A percentile compares a stretch with the other conserved stretches of the same genome.
These are phyloP conservation scores for Scaptomyza polygonia DNA, from an alignment of 2,888 invertebrate species.

Conservation along the genomic window DNA sequence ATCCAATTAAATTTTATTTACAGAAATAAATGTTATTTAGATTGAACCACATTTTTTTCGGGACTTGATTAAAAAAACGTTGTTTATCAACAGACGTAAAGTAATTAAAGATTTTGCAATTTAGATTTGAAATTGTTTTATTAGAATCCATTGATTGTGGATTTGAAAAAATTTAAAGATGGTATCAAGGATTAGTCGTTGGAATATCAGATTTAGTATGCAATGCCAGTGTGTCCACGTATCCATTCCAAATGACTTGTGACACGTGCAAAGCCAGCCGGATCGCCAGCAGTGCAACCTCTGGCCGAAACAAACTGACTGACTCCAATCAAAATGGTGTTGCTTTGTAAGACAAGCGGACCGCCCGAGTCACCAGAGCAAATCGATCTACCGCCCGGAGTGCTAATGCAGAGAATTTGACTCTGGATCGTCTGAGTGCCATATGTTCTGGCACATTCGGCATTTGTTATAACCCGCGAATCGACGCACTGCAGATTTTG, in stretches of 20 bases:
- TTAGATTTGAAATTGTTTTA: constrained; percentile 1
- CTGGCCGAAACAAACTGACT: constrained; percentile 27
- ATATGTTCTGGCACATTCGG: constrained; percentile 81
- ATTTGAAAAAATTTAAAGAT: not conserved
- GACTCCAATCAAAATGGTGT: constrained; percentile 29
- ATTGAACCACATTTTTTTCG: no score
- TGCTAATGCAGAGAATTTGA: constrained; percentile 39
- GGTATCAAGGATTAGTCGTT: not conserved
- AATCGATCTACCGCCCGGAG: constrained; percentile 27
- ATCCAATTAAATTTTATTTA: no score
- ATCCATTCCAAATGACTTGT: constrained; percentile 42
- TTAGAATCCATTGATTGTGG: constrained; percentile 1
- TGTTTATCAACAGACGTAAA: not conserved
- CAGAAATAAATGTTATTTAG: no score
- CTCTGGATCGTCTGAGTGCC: constrained; percentile 49
- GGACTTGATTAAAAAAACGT: no score
- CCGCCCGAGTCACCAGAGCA: constrained; percentile 44
- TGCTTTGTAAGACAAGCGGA: constrained; percentile 23
- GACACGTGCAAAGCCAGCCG: constrained; percentile 44
- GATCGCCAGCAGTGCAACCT: constrained; percentile 33
- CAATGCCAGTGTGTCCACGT: constrained; percentile 29
- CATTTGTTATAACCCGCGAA: constrained; percentile 68
- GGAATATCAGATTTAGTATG: constrained; percentile 7
- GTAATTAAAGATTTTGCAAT: constrained; percentile 2
- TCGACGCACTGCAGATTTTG: constrained; percentile 53